Percentiles rank a stretch among this genome's conserved stretches.
phyloP scores from a whole-genome alignment of 2,797 vertebrate genomes.

The Avahi laniger region DNA sequence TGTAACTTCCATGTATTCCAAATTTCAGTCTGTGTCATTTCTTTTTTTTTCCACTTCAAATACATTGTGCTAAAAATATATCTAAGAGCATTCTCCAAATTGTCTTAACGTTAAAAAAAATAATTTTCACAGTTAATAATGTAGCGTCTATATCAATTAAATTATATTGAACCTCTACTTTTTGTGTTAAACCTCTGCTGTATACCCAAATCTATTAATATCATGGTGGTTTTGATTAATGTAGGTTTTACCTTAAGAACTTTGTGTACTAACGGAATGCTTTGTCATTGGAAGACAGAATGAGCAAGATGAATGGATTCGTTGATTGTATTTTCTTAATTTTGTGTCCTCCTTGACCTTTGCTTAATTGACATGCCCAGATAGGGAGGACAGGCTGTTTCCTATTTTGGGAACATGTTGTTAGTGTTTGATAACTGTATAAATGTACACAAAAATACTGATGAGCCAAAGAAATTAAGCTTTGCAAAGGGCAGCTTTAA shows the following conservation, averaged over 20 bases:
- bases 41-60: background rate
- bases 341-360: background rate
- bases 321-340: conserved; percentile 3
- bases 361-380: background rate
- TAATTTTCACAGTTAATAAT: background rate
- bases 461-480: background rate
- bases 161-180: background rate
- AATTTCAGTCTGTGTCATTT: background rate
- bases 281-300: conserved; percentile 24
- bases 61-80: background rate
- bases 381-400: background rate
- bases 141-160: background rate
- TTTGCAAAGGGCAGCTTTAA: conserved; percentile 44
- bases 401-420: background rate
- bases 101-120: background rate
- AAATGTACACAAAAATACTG: background rate
- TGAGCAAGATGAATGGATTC: background rate
- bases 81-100: background rate
- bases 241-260: background rate
- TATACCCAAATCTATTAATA: background rate
- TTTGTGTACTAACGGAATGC: background rate
- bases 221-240: background rate
- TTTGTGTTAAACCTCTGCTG: background rate
- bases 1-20: background rate
- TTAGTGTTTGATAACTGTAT: conserved; percentile 28